Conservation (phyloP, 2,113 vertebrate genomes). For the Andinoacara biseriatus region DNA sequence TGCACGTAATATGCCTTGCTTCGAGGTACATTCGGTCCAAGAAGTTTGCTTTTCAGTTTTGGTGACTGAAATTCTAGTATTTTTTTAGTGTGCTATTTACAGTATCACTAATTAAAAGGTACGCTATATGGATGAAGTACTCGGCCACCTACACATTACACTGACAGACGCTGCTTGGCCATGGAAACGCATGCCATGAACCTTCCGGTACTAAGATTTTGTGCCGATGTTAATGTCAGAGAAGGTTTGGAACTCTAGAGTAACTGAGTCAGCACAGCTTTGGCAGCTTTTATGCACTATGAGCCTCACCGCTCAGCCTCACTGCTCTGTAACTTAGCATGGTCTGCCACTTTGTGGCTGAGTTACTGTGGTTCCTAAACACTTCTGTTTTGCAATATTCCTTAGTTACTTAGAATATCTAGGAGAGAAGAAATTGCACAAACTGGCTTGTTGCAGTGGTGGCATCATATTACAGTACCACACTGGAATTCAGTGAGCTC, state of each 20-base stretch:
- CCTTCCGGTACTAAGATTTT: not conserved
- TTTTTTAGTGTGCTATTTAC: not conserved
- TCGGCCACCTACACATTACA: too few species aligned
- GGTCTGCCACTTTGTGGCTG: too few species aligned
- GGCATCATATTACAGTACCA: not conserved
- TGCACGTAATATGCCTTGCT: not conserved
- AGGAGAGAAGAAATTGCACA: not conserved
- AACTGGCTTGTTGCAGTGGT: not conserved
- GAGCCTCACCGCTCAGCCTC: too few species aligned
- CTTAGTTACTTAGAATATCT: too few species aligned
- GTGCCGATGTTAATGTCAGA: not conserved
- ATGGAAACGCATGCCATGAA: not conserved
- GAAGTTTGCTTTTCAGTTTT: not conserved
- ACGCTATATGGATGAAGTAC: not conserved
- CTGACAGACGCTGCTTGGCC: too few species aligned
- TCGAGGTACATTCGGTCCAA: not conserved
- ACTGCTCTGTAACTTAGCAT: too few species aligned
- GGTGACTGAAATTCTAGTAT: not conserved
- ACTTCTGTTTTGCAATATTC: not conserved
- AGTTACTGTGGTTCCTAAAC: not conserved
- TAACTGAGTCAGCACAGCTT: not conserved
- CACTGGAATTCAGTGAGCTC: not conserved
- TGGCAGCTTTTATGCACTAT: not conserved
- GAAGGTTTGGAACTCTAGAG: not conserved
- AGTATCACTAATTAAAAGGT: not conserved